phyloP scores from a whole-genome alignment of 2,113 vertebrate genomes.

The Pandion haliaetus region DNA sequence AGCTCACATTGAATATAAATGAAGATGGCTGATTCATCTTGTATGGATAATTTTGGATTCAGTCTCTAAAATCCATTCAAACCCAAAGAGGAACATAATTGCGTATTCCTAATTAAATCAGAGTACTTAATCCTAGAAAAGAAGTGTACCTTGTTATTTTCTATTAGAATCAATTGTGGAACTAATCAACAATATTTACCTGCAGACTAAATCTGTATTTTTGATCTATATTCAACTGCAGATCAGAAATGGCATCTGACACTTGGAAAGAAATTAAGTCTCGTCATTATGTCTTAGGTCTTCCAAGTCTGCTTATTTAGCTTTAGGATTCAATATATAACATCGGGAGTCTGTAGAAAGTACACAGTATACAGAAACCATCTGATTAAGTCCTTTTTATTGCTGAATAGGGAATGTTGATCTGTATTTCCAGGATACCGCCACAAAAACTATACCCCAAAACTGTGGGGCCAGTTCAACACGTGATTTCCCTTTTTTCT shows the following conservation, averaged over 20 bases:
- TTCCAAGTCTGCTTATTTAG: neutral
- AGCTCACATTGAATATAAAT: neutral
- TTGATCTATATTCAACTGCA: neutral
- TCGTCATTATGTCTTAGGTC: neutral
- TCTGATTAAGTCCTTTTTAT: neutral
- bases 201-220: neutral
- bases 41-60: neutral
- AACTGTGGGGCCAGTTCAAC: neutral
- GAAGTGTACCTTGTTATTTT: neutral
- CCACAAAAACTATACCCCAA: neutral
- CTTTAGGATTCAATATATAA: neutral
- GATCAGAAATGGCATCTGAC: neutral
- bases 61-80: neutral
- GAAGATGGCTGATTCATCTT: neutral
- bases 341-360: accelerated
- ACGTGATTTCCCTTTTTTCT: neutral
- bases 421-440: neutral
- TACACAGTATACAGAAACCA: neutral
- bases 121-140: neutral
- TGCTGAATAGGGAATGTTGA: neutral
- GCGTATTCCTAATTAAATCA: neutral
- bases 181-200: neutral
- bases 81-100: neutral
- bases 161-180: neutral
- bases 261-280: neutral